Percentiles rank a stretch among this genome's conserved stretches.
Evolutionary conservation across 2,888 invertebrate genomes (phyloP).

Genomic region (Melipona bicolor): DNA sequence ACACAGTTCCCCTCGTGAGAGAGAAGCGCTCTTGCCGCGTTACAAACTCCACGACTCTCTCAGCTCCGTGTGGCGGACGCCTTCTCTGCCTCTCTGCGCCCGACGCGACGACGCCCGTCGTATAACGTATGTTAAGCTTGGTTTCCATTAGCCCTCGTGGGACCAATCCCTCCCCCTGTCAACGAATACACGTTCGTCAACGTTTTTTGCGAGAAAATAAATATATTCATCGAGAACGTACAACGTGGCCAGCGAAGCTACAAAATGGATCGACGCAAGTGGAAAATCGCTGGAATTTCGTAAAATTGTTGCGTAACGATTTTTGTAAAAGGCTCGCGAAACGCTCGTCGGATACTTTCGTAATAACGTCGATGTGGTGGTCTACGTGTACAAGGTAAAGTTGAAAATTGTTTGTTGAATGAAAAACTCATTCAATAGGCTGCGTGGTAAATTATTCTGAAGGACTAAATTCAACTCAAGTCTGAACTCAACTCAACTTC

Average conservation of each 20-base stretch:
- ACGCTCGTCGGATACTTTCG: neutral
- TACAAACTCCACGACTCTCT: slow-evolving; percentile 58
- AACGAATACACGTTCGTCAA: neutral
- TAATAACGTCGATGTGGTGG: neutral
- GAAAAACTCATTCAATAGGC: too few species aligned
- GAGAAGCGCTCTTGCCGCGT: slow-evolving; percentile 66
- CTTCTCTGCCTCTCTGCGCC: slow-evolving; percentile 33
- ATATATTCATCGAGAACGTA: neutral
- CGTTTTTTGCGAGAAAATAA: neutral
- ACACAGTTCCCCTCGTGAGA: slow-evolving; percentile 80
- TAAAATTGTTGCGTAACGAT: neutral
- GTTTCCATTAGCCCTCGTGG: neutral
- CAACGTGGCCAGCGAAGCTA: neutral
- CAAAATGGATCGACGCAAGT: neutral
- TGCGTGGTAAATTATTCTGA: too few species aligned
- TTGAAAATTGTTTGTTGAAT: too few species aligned
- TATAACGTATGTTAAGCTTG: neutral
- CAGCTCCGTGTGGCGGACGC: slow-evolving; percentile 49
- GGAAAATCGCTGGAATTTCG: neutral
- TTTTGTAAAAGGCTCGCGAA: neutral
- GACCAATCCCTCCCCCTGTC: neutral
- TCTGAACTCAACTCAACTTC: too few species aligned
- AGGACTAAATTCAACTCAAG: too few species aligned
- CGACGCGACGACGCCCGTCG: neutral
- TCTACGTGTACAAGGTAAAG: too few species aligned